Conservation (phyloP, 2,113 vertebrate genomes). For the Phodopus roborovskii region DNA sequence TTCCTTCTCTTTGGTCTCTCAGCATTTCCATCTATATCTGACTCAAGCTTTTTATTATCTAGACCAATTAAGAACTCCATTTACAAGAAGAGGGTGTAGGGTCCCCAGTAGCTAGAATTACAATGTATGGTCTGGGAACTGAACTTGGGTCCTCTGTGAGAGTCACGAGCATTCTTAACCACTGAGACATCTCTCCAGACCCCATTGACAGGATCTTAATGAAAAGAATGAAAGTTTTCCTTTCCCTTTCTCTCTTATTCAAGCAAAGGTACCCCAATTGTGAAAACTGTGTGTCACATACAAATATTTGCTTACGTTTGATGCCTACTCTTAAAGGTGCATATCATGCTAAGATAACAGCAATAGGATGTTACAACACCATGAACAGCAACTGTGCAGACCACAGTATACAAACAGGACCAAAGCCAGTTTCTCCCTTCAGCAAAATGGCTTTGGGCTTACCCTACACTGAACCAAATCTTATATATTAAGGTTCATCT, state of each 20-base stretch:
- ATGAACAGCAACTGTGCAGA: not conserved
- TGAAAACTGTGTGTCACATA: not conserved
- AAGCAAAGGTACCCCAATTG: not conserved
- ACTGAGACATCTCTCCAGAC: not conserved
- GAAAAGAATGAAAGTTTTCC: not conserved
- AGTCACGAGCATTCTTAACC: not conserved
- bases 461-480: not conserved
- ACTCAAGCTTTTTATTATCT: too few species aligned
- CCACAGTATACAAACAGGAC: not conserved
- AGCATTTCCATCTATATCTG: too few species aligned
- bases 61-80: too few species aligned
- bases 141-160: not conserved
- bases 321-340: not conserved
- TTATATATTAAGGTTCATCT: not conserved
- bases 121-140: not conserved
- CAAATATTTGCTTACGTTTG: not conserved
- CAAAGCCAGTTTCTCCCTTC: not conserved
- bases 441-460: not conserved
- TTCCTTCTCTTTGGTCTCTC: too few species aligned
- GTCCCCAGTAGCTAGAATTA: not conserved
- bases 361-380: not conserved
- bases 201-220: not conserved
- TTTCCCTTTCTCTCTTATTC: constrained; percentile 10
- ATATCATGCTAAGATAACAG: not conserved
- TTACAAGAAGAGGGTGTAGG: too few species aligned